Evolutionary conservation across 1,140 invertebrate genomes (phyloP).

Genomic region (Conus ventricosus): DNA sequence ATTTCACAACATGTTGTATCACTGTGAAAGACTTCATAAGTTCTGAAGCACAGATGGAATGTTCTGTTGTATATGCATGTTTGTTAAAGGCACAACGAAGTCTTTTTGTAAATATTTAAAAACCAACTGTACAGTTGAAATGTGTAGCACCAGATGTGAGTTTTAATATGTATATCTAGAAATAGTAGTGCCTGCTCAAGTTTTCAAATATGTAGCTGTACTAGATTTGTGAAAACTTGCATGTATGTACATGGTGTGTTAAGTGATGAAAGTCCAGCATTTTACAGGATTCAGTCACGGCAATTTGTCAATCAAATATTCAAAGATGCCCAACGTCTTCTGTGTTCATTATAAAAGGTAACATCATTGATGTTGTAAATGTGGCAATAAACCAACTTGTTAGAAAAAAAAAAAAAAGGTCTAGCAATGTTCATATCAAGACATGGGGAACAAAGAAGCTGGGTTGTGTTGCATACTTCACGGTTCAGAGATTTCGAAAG

Average conservation of each 20-base stretch:
- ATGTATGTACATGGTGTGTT: no score
- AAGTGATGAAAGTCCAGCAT: background rate
- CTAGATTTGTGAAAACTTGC: background rate
- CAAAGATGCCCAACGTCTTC: background rate
- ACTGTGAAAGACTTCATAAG: no score
- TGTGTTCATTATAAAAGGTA: background rate
- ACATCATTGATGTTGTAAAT: background rate
- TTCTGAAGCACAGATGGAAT: no score
- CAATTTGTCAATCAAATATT: background rate
- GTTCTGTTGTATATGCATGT: no score
- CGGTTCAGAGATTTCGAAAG: no score
- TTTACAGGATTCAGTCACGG: slow-evolving; percentile 5
- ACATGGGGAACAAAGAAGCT: no score
- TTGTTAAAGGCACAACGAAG: no score
- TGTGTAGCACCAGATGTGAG: background rate
- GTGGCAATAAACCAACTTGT: background rate
- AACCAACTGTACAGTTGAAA: background rate
- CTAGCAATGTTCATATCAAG: no score
- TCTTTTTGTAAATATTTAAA: no score
- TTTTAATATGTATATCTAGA: background rate
- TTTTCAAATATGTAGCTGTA: background rate
- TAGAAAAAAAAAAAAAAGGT: background rate
- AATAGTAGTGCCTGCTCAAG: background rate
- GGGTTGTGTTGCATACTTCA: no score
- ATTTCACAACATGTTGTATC: no score